Evolutionary conservation across 2,888 invertebrate genomes (phyloP), one percentile per base, ranked within the genome.

Genomic region (Melanchra persicariae): DNA sequence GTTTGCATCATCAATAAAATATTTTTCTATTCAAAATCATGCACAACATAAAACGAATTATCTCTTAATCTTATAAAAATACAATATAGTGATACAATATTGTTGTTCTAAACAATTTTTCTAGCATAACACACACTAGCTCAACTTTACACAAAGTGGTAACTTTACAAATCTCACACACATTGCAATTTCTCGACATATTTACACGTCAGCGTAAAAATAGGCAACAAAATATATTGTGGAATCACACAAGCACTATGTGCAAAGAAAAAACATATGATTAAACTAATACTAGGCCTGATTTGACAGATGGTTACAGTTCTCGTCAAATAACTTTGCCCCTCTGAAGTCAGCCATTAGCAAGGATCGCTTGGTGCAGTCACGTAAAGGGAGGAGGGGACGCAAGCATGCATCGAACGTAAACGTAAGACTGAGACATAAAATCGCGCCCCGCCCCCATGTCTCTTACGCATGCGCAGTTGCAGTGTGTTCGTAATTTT

Each of bases 191-290:
- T 54, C 12, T 62, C 17, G 22, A 65, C 52, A 61, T 78, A 63
- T 69, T 65, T 58, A 55, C 65, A 77, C 19, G 10, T 62, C 45
- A 62, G 43, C 45, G 26, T 30, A 65, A 58, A 60, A 63, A 52
- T 54, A 66, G 52, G 24, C 70, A 70, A 64, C 47, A 15, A 65
- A 72, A 77, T 22, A 64, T 49, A 71, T 71, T 37, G 63, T 51
- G 62, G 43, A 69, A 64, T 49, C 57, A 67, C 68, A 64, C 66
- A 74, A 81, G 78, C 81, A 74, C 78, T 78, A 58, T 51, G 81
- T 71, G 78, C 81, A 69, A 57, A 54, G 9, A 45, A 47, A 61
- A 57, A 63, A 57, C 17, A 51, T 9, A 37, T 74, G 58, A 70
- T 37, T 73, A 69, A 71, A 70, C 54, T 74, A 79, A 70, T 70